Evolutionary conservation across 2,797 vertebrate genomes (phyloP).

Genomic region (Loris lydekkerianus): DNA sequence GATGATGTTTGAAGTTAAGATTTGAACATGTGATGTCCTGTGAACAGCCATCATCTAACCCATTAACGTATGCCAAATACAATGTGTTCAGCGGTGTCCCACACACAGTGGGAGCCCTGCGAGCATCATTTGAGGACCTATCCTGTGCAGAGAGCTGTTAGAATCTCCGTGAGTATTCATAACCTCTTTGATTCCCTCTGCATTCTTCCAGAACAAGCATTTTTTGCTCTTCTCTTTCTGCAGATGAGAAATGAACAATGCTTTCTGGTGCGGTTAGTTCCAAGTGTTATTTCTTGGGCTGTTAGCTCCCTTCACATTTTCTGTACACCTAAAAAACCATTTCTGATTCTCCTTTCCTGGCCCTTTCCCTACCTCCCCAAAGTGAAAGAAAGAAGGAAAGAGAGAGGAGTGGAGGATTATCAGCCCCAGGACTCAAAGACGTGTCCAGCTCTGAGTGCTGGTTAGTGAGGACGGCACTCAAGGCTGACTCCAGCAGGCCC

Average conservation of each 20-base stretch:
- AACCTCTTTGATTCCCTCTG: not conserved
- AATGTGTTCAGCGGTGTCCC: not conserved
- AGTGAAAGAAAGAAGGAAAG: not conserved
- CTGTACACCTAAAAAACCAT: not conserved
- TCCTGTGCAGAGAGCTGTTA: not conserved
- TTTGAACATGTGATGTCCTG: not conserved
- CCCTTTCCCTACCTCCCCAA: not conserved
- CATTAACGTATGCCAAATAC: rapidly evolving
- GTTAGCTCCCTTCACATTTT: not conserved
- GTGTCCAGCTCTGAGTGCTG: rapidly evolving
- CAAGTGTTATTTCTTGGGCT: not conserved
- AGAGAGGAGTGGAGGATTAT: not conserved
- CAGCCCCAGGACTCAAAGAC: not conserved
- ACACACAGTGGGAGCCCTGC: rapidly evolving
- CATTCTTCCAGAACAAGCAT: not conserved
- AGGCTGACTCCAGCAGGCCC: not conserved
- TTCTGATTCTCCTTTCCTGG: not conserved
- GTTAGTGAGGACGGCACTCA: not conserved
- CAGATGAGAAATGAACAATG: not conserved
- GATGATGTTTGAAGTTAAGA: not conserved
- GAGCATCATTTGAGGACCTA: not conserved
- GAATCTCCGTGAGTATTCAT: rapidly evolving
- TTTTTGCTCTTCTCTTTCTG: not conserved
- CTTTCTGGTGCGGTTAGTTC: not conserved
- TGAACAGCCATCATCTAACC: not conserved